Percentiles rank a stretch among this genome's conserved stretches.
phyloP scores from a whole-genome alignment of 2,113 vertebrate species.

The Xyrauchen texanus region DNA sequence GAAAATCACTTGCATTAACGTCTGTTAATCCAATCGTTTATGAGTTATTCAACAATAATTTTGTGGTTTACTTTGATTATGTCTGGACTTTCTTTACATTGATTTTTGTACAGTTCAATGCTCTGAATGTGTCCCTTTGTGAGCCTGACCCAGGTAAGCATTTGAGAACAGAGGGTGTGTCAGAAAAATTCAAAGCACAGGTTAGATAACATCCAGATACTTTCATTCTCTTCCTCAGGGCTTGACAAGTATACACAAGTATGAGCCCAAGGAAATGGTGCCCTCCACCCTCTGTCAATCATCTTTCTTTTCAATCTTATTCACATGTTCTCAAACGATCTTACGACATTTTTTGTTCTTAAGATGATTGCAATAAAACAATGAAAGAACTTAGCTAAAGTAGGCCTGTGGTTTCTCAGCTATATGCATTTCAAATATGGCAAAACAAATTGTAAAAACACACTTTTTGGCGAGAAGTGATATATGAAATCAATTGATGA shows the following conservation, averaged over 20 bases:
- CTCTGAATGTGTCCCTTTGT: neutral
- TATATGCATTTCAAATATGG: neutral
- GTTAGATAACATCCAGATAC: slow-evolving; percentile 14
- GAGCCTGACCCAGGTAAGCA: neutral
- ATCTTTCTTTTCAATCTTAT: neutral
- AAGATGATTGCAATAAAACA: no score
- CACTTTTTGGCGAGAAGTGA: no score
- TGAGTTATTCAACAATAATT: neutral
- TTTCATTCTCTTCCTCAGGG: neutral
- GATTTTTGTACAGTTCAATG: neutral
- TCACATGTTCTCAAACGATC: neutral
- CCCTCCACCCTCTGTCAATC: slow-evolving; percentile 4
- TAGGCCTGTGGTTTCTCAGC: no score
- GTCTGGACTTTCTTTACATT: neutral
- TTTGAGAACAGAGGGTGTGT: slow-evolving; percentile 16
- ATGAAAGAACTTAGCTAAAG: no score
- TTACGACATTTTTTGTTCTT: neutral
- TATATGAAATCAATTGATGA: no score
- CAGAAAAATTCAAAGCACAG: neutral
- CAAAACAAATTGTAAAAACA: no score
- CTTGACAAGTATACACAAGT: slow-evolving; percentile 15
- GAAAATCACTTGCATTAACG: neutral
- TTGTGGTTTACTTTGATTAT: neutral
- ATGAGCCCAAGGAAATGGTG: neutral
- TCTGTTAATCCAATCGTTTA: neutral